Conservation (phyloP, 2,888 invertebrate genomes). For the Pyrocoelia pectoralis region DNA sequence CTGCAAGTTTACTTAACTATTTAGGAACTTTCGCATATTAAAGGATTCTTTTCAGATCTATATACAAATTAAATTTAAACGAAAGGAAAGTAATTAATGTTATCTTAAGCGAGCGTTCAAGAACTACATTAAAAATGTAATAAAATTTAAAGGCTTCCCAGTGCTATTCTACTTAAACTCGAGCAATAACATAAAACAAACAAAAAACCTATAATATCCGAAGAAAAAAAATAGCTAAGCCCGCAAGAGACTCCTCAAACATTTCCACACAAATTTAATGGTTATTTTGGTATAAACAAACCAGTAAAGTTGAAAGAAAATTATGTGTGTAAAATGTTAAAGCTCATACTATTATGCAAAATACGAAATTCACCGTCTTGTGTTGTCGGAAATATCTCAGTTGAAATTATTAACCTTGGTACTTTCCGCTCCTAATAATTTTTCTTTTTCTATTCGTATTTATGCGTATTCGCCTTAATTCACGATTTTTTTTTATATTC, state of each 20-base stretch:
- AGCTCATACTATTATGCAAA: background rate
- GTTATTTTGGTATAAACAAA: background rate
- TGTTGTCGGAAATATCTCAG: background rate
- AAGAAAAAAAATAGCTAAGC: background rate
- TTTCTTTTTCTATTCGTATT: too few species aligned
- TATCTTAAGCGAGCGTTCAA: too few species aligned
- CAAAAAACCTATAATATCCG: background rate
- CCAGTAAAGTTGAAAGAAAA: background rate
- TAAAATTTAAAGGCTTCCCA: background rate
- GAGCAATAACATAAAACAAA: background rate
- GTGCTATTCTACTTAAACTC: background rate
- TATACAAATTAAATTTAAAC: too few species aligned
- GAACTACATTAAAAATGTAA: background rate
- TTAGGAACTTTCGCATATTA: too few species aligned
- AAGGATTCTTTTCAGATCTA: too few species aligned
- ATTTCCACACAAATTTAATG: background rate
- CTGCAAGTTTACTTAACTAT: too few species aligned
- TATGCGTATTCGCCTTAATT: too few species aligned
- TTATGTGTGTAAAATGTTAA: background rate
- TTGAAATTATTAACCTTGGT: background rate
- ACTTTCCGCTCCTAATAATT: too few species aligned
- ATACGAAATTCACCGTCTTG: background rate
- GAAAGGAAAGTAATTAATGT: too few species aligned
- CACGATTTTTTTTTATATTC: too few species aligned
- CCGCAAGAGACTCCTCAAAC: background rate